Conservation (phyloP, 1,140 invertebrate genomes). For the Marisa cornuarietis region DNA sequence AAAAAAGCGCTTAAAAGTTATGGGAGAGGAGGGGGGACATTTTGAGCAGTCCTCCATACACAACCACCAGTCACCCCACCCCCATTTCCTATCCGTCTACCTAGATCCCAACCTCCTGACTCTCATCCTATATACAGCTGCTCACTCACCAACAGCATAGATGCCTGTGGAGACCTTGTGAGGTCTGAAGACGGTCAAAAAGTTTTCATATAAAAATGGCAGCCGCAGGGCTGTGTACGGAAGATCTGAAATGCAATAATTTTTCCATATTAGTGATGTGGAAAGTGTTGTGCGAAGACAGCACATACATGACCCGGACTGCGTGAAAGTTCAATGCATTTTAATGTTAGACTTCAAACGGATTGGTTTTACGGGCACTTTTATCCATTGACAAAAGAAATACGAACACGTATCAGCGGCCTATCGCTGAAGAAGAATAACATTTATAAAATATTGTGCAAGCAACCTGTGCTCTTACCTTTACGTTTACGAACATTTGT, state of each 20-base stretch:
- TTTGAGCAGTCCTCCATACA: neutral
- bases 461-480: neutral
- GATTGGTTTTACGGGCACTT: too few species aligned
- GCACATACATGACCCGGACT: too few species aligned
- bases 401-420: too few species aligned
- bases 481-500: too few species aligned
- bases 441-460: neutral
- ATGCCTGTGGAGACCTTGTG: slow-evolving; percentile 47
- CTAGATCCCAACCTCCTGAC: too few species aligned
- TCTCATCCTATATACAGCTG: neutral
- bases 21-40: too few species aligned
- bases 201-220: slow-evolving; percentile 54
- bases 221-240: slow-evolving; percentile 44
- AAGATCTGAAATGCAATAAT: slow-evolving; percentile 36
- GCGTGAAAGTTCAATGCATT: too few species aligned
- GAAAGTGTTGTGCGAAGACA: too few species aligned
- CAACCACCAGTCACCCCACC: neutral
- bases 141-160: slow-evolving; percentile 45
- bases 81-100: neutral
- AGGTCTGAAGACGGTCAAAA: slow-evolving; percentile 47
- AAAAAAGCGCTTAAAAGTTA: neutral
- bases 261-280: too few species aligned
- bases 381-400: neutral
- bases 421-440: too few species aligned
- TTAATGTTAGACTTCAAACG: too few species aligned